Evolutionary conservation across 2,888 invertebrate genomes (phyloP), one percentile per base, ranked within the genome.

Genomic region (Diaprepes abbreviatus): DNA sequence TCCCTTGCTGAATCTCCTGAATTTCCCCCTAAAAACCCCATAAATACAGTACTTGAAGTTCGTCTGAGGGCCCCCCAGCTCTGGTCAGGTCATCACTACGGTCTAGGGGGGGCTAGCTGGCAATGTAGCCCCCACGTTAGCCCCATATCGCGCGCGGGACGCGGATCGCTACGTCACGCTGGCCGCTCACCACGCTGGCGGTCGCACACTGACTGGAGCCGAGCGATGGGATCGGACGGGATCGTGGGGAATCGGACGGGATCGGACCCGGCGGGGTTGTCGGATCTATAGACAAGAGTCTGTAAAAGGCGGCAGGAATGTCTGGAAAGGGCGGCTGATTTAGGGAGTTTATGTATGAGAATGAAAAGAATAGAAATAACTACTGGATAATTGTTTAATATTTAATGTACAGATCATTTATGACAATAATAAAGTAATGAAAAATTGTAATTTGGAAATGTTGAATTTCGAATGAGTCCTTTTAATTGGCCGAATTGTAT

Each of bases 121-220:
- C 60, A 50, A 35, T 17, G 59, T 58, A 55, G 65, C 64, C 70
- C 70, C 70, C 65, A 65, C 70, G 70, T 59, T 35, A 59, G 70
- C 58, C 65, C 70, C 70, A 70, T 70, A 65, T 66, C 66, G 70
- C 70, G 70, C 66, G 70, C 84, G 81, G 80, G 84, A 85, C 85
- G 84, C 84, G 83, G 83, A 79, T 82, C 82, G 80, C 55, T 54
- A 67, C 67, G 67, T 67, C 81, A 80, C 82, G 81, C 83, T 79
- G 62, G 70, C 63, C 70, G 50, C 70, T 66, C 62, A 19, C 33
- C 54, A 45, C 82, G 79, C 81, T 81, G 81, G 81, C 83, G 83
- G 80, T 80, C 82, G 82, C 82, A 79, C 81, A 83, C 83, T 82
- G 82, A 84, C 83, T 83, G 83, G 82, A 82, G 82, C 82, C 81